Evolutionary conservation across 2,797 vertebrate genomes (phyloP), one percentile per base, ranked within the genome.

Genomic region (Gallirallus australis): DNA sequence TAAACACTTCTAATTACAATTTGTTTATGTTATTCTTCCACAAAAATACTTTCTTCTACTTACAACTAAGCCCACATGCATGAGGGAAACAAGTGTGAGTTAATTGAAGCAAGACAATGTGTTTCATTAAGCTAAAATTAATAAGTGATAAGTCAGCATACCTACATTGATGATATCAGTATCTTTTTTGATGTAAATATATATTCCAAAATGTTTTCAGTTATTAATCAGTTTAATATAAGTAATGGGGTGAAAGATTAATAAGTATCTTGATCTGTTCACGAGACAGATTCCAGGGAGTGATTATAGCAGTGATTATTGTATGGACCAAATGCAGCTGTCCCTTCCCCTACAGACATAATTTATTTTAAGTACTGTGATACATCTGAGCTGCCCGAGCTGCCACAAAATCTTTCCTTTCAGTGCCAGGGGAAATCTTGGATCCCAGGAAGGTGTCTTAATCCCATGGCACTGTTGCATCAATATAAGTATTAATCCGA

Each of bases 101-200:
- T 87, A 82, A 82, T 71, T 83, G 69, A 91, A 71, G 45, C 11
- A 64, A 89, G 70, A 56, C 33, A 56, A 53, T 83, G 33, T 48
- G 25, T 86, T 84, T 87, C 30, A 56, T 91, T 93, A 86, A 73
- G 30, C 64, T 89, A 61, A 89, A 93, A 75, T 65, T 69, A 92
- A 72, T 75, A 72, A 69, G 31, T 24, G 72, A 23, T 86, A 63
- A 91, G 77, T 89, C 78, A 87, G 23, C 35, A 70, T 37, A 85
- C 24, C 27, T 82, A 31, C 13, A 52, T 84, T 87, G 73, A 59
- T 84, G 65, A 21, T 86, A 20, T 82, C 15, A 23, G 18, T 68
- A 28, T 59, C 33, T 83, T 90, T 45, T 91, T 90, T 86, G 27
- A 42, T 77, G 35, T 82, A 59, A 35, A 53, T 72, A 42, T 61